Evolutionary conservation across 2,888 invertebrate species (phyloP), one percentile per base, ranked within the genome.

Genomic region (Leistus spinibarbis): DNA sequence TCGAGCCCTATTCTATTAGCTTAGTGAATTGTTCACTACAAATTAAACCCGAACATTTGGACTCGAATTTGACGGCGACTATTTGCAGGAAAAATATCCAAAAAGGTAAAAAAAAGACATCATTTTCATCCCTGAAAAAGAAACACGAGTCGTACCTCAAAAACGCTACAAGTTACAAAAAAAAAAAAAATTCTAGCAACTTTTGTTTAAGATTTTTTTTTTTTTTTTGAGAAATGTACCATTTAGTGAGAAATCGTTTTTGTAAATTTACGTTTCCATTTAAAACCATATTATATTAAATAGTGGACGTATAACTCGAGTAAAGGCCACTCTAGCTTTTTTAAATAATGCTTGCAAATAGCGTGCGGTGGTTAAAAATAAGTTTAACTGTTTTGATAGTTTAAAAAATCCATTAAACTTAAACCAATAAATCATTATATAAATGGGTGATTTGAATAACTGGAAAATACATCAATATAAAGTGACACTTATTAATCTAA

Each of bases 1-100:
- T 97, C 83, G 92, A 95, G 83, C 89, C 94, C 20, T 95, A 92
- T 85, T 93, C 94, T 67, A 90, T 96, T 81, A 96, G 95, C 24
- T 89, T 92, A 79, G 92, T 95, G 23, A 94, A 96, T 84, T 97
- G 97, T 86, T 92, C 93, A 71, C 88, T 92, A 81, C 90, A 90
- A 79, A 91, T 91, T 77, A 91, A 90, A 0, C 88, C 91, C 13
- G 93, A 93, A 79, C 94, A 94, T 81, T 86, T 93, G 82, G 87
- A 22, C 80, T 87, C 60, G 87, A 88, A 79, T 77, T 79, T 66
- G 17, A 82, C 81, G 63, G 90, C 94, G 0, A 90, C 90, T 0
- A 87, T 95, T 78, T 97, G 97, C 86, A 88, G 97, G 77, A 93
- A 96, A 85, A 94, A 84, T 62, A 82, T 84, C 17, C 86, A 86